A percentile compares a stretch with the other conserved stretches of the same genome.
phyloP scores from a whole-genome alignment of 2,888 invertebrate genomes.

The Abrostola triplasia region DNA sequence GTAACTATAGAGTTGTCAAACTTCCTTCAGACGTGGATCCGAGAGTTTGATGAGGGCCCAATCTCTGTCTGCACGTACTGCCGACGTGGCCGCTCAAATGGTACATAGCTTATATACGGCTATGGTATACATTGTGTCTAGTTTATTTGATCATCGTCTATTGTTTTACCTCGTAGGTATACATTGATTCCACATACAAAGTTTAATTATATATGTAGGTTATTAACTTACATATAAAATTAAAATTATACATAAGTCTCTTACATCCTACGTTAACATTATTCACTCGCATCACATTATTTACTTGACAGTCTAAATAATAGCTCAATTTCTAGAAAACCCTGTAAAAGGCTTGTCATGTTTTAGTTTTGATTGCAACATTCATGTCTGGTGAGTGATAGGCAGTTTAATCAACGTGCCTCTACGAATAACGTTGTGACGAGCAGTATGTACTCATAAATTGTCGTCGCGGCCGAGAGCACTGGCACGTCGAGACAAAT shows the following conservation, averaged over 20 bases:
- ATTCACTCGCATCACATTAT: no score
- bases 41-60: constrained; percentile 71
- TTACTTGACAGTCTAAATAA: not conserved
- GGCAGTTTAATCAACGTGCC: constrained; percentile 56
- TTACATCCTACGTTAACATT: not conserved
- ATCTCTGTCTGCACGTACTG: constrained; percentile 49
- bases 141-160: constrained; percentile 33
- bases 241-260: no score
- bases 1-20: constrained; percentile 74
- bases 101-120: constrained; percentile 34
- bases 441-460: constrained; percentile 61
- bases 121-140: constrained; percentile 38
- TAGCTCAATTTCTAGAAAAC: not conserved
- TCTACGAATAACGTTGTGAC: constrained; percentile 45
- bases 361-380: constrained; percentile 32
- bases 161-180: constrained; percentile 11
- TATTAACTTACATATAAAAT: no score
- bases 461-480: constrained; percentile 59
- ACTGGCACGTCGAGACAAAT: constrained; percentile 68
- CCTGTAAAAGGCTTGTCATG: constrained; percentile 17
- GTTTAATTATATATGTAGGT: no score
- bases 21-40: constrained; percentile 65
- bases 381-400: constrained; percentile 44
- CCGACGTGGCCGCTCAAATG: constrained; percentile 48
- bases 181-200: no score